Conservation (phyloP, 2,888 invertebrate species). For the Calameuta pallipes region DNA sequence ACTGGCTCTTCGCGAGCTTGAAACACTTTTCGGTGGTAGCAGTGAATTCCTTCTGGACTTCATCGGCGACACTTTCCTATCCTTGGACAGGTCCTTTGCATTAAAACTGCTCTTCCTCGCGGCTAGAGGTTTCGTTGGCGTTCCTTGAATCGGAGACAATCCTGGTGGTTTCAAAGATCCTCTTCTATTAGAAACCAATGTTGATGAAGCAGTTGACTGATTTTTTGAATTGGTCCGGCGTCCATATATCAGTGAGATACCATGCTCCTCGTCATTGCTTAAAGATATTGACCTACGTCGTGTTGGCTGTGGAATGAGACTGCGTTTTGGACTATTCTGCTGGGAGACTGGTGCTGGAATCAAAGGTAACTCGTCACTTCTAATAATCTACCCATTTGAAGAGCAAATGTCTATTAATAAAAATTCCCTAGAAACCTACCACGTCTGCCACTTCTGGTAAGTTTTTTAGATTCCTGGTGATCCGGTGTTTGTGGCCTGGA, state of each 20-base stretch:
- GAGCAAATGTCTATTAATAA: neutral
- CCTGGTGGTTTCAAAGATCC: conserved; percentile 32
- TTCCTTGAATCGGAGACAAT: conserved; percentile 58
- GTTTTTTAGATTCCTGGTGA: neutral
- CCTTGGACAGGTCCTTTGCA: neutral
- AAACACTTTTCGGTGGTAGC: conserved; percentile 31
- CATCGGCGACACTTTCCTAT: conserved; percentile 20
- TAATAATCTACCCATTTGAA: neutral
- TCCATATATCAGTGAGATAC: conserved; percentile 44
- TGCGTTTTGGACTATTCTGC: conserved; percentile 59
- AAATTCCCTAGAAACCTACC: conserved; percentile 31
- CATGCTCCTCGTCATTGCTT: conserved; percentile 44
- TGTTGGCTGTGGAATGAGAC: conserved; percentile 58
- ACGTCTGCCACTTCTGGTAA: conserved; percentile 40
- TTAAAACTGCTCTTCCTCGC: conserved; percentile 1
- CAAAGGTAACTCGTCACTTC: neutral
- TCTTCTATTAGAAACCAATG: conserved; percentile 18
- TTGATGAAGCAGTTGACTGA: conserved; percentile 15
- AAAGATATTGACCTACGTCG: conserved; percentile 53
- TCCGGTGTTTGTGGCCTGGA: conserved; percentile 71
- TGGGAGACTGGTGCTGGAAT: conserved; percentile 56
- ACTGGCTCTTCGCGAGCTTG: conserved; percentile 22
- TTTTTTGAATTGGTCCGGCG: conserved; percentile 42
- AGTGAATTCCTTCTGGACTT: conserved; percentile 30
- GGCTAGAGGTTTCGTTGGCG: conserved; percentile 48